phyloP scores from a whole-genome alignment of 2,797 vertebrate species.

The Decapterus maruadsi region DNA sequence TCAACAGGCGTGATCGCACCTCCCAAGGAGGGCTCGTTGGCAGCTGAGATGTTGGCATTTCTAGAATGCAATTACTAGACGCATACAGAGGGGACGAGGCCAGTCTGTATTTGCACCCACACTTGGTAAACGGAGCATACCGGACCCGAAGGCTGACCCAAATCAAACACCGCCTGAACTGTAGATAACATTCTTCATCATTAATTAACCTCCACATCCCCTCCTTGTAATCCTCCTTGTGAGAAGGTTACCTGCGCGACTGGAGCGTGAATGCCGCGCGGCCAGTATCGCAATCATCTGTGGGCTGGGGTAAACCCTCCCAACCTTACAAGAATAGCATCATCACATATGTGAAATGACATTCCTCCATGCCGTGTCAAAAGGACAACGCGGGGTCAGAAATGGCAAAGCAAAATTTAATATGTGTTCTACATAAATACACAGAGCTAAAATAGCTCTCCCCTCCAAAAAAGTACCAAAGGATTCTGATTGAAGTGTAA shows the following conservation, averaged over 20 bases:
- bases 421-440: not conserved
- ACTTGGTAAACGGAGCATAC: constrained; percentile 64
- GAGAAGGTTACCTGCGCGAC: constrained; percentile 55
- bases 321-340: constrained; percentile 62
- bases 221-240: constrained; percentile 15
- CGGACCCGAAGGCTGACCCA: constrained; percentile 66
- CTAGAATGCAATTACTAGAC: constrained; percentile 82
- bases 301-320: constrained; percentile 60
- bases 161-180: constrained; percentile 60
- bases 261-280: constrained; percentile 36
- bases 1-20: constrained; percentile 82
- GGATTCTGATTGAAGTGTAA: not conserved
- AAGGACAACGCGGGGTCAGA: constrained; percentile 42
- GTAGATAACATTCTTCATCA: constrained; percentile 53
- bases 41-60: constrained; percentile 78
- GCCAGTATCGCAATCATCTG: constrained; percentile 49
- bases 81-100: constrained; percentile 75
- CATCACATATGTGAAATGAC: constrained; percentile 57
- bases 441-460: not conserved
- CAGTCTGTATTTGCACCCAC: constrained; percentile 78
- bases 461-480: not conserved
- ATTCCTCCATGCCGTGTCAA: constrained; percentile 57
- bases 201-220: constrained; percentile 58
- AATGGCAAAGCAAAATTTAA: not conserved
- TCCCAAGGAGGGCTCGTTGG: constrained; percentile 80